Percentiles rank a stretch among this genome's conserved stretches.
phyloP scores from a whole-genome alignment of 2,113 vertebrate species.

The Lasiurus cinereus region DNA sequence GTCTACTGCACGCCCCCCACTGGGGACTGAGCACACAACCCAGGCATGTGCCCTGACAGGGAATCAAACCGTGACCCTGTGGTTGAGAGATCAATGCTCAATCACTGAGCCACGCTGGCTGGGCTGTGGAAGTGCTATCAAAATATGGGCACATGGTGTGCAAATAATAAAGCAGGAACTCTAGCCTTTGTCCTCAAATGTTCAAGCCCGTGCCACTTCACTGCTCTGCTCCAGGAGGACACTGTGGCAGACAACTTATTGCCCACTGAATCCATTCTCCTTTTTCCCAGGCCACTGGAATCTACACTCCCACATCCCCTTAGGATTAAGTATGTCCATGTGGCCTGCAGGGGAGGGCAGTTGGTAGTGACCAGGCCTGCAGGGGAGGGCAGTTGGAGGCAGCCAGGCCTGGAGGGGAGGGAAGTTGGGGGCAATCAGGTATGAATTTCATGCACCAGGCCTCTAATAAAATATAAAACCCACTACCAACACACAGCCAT shows the following conservation, averaged over 20 bases:
- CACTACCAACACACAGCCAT: background rate
- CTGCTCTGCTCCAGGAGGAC: background rate
- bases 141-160: background rate
- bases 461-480: constrained; percentile 14
- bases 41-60: too few species aligned
- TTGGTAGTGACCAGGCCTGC: too few species aligned
- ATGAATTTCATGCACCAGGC: too few species aligned
- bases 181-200: background rate
- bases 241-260: background rate
- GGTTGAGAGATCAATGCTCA: too few species aligned
- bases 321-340: background rate
- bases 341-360: background rate
- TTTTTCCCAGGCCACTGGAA: background rate
- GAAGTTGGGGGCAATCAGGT: too few species aligned
- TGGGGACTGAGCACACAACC: too few species aligned
- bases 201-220: background rate
- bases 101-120: too few species aligned
- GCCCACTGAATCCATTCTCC: background rate
- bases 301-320: background rate
- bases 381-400: too few species aligned
- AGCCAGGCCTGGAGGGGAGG: too few species aligned
- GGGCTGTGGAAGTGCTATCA: background rate
- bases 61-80: too few species aligned
- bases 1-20: too few species aligned
- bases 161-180: background rate